Conservation (phyloP, 2,113 vertebrate genomes). For the Tyto alba region DNA sequence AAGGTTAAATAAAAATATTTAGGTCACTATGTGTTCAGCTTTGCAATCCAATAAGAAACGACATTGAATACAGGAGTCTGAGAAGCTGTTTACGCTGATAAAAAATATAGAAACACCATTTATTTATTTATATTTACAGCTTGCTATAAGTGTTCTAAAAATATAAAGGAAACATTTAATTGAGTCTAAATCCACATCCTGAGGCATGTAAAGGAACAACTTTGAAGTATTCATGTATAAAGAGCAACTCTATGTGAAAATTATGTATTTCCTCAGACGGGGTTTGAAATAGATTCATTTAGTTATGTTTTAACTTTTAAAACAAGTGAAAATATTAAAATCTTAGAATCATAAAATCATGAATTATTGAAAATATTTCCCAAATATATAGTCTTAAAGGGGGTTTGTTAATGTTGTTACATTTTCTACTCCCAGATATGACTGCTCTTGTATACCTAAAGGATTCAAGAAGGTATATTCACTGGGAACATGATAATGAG, state of each 20-base stretch:
- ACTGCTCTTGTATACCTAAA: slow-evolving; percentile 12
- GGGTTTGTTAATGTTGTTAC: neutral
- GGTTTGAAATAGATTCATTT: neutral
- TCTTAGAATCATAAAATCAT: neutral
- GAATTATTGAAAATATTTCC: neutral
- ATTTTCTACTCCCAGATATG: slow-evolving; percentile 5
- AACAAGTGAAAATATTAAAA: neutral
- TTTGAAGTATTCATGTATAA: neutral
- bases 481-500: slow-evolving; percentile 40
- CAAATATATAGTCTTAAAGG: neutral
- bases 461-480: neutral
- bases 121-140: neutral
- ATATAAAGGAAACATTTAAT: neutral
- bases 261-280: neutral
- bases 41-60: neutral
- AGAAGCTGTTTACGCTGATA: neutral
- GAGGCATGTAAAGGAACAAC: neutral
- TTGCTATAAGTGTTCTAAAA: neutral
- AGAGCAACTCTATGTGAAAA: neutral
- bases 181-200: neutral
- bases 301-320: slow-evolving; percentile 12
- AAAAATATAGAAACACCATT: neutral
- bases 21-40: neutral
- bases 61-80: neutral
- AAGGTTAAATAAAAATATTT: neutral